Conservation (phyloP, 2,888 invertebrate species). For the Coelinius sp. region DNA sequence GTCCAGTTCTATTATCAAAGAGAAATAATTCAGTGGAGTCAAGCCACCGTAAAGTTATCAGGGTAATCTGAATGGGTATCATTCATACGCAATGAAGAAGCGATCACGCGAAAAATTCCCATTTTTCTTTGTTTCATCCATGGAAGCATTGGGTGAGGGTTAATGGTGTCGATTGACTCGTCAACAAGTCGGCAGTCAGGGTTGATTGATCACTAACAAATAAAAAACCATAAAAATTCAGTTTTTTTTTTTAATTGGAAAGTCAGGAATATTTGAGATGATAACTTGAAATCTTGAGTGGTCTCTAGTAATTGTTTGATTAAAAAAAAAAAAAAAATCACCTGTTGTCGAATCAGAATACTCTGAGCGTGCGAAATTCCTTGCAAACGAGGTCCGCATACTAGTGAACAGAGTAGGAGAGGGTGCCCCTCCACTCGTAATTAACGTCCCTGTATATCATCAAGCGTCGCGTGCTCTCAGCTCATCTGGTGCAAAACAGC, state of each 20-base stretch:
- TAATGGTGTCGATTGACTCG: slow-evolving; percentile 18
- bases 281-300: too few relatives aligned
- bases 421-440: slow-evolving; percentile 33
- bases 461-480: slow-evolving; percentile 64
- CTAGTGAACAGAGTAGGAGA: slow-evolving; percentile 18
- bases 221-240: neutral
- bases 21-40: slow-evolving; percentile 17
- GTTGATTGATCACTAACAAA: neutral
- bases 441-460: slow-evolving; percentile 55
- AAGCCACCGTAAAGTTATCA: neutral
- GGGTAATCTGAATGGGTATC: slow-evolving; percentile 13
- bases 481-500: slow-evolving; percentile 63
- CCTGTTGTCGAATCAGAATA: slow-evolving; percentile 58
- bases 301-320: too few relatives aligned
- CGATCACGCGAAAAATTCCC: slow-evolving; percentile 56
- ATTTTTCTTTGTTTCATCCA: slow-evolving; percentile 34
- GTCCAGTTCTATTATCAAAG: neutral
- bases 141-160: neutral
- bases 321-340: slow-evolving; percentile 41
- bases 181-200: neutral
- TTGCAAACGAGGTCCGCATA: slow-evolving; percentile 48
- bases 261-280: neutral
- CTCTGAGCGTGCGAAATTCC: slow-evolving; percentile 49
- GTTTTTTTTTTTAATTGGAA: too few relatives aligned
- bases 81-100: slow-evolving; percentile 6